phyloP scores from a whole-genome alignment of 2,113 vertebrate genomes.

The Anhinga rufa region DNA sequence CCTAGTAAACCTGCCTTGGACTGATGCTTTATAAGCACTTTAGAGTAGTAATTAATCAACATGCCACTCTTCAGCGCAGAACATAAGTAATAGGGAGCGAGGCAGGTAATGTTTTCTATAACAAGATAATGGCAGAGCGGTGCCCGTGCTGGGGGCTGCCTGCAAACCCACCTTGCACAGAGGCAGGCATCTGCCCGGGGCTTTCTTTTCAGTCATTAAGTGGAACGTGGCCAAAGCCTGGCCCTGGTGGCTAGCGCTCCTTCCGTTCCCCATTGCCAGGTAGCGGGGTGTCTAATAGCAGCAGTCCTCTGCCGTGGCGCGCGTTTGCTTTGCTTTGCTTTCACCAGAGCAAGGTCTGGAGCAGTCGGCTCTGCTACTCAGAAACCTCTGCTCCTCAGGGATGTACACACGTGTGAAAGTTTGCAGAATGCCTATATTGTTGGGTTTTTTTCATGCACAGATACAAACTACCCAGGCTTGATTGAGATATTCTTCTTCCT shows the following conservation, averaged over 20 bases:
- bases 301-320: fast-evolving
- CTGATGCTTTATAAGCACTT: conserved; percentile 59
- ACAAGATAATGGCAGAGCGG: background rate
- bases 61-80: background rate
- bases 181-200: background rate
- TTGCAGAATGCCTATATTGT: fast-evolving
- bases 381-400: background rate
- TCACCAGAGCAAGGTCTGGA: background rate
- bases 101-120: background rate
- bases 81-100: background rate
- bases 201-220: background rate
- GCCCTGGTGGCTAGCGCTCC: background rate
- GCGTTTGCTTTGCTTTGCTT: background rate
- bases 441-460: background rate
- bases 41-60: conserved; percentile 52
- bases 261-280: background rate
- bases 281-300: fast-evolving
- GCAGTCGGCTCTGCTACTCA: background rate
- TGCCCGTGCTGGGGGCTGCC: background rate
- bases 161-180: background rate
- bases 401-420: fast-evolving
- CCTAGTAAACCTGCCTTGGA: conserved; percentile 53
- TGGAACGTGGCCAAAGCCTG: fast-evolving
- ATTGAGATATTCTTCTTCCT: background rate
- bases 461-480: background rate